Evolutionary conservation across 1,140 invertebrate species (phyloP).

Genomic region (Hestina assimilis): DNA sequence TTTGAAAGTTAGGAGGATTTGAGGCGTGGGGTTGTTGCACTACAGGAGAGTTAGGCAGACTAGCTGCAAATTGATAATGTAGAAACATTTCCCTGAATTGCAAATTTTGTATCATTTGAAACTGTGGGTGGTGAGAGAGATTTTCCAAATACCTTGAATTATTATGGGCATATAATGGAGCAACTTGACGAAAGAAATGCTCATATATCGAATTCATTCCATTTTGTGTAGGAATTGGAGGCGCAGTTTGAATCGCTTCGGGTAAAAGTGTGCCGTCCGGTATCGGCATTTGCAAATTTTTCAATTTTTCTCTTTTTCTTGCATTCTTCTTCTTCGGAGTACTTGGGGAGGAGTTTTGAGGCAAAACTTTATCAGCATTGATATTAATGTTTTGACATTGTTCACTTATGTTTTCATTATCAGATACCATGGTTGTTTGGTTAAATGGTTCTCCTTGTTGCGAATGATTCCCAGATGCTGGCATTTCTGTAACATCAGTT

Average conservation of each 20-base stretch:
- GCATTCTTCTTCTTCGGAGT: constrained; percentile 50
- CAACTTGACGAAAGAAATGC: constrained; percentile 46
- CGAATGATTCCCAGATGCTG: background rate
- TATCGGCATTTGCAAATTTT: constrained; percentile 45
- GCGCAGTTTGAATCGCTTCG: constrained; percentile 45
- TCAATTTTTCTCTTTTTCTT: constrained; percentile 52
- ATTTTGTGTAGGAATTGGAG: constrained; percentile 18
- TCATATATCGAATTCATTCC: constrained; percentile 38
- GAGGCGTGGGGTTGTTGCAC: constrained; percentile 25
- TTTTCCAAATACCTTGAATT: constrained; percentile 63
- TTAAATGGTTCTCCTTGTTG: background rate
- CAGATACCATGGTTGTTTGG: no score
- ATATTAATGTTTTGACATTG: constrained; percentile 33
- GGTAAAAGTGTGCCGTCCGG: constrained; percentile 40
- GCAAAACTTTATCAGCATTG: constrained; percentile 18
- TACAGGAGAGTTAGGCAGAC: constrained; percentile 45
- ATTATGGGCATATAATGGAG: constrained; percentile 50
- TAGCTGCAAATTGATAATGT: constrained; percentile 31
- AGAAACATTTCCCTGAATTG: constrained; percentile 34
- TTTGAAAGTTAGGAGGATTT: constrained; percentile 30
- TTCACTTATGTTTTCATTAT: no score
- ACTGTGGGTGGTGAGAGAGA: constrained; percentile 55
- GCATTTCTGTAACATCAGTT: background rate
- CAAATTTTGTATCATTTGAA: constrained; percentile 41
- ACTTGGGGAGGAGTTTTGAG: constrained; percentile 3